Percentiles rank a stretch among this genome's conserved stretches.
These are phyloP conservation scores for Caenorhabditis angaria DNA, from an alignment of 2,888 invertebrate genomes.

Conservation along the genomic window DNA sequence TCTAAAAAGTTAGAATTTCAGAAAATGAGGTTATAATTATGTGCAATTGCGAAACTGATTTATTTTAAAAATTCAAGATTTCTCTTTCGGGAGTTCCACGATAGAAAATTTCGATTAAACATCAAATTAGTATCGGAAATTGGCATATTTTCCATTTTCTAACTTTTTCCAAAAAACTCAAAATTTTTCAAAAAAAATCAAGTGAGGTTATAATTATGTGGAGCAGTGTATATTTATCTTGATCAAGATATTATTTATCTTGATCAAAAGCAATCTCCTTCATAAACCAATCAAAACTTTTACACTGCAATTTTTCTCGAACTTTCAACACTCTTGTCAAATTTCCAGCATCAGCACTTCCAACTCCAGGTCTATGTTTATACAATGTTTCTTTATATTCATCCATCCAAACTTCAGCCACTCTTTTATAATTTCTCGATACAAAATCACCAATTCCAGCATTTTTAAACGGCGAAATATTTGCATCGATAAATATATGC, in stretches of 20 bases:
- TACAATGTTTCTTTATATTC: slow-evolving; percentile 90
- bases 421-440: slow-evolving; percentile 70
- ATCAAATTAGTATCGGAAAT: too few species aligned
- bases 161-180: too few species aligned
- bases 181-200: too few species aligned
- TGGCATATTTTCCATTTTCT: too few species aligned
- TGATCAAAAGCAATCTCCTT: slow-evolving; percentile 86
- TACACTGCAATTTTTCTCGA: slow-evolving; percentile 83
- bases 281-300: slow-evolving; percentile 94
- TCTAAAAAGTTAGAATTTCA: too few species aligned
- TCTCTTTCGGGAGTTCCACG: too few species aligned
- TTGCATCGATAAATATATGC: slow-evolving; percentile 75
- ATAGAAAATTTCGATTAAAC: too few species aligned
- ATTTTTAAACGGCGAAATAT: slow-evolving; percentile 65
- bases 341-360: slow-evolving; percentile 59
- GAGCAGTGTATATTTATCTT: too few species aligned
- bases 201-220: too few species aligned
- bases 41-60: too few species aligned
- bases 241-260: slow-evolving; percentile 86
- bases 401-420: slow-evolving; percentile 91
- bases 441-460: slow-evolving; percentile 83
- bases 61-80: too few species aligned
- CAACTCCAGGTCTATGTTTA: slow-evolving; percentile 78
- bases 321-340: slow-evolving; percentile 80
- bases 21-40: too few species aligned